Percentiles rank a stretch among this genome's conserved stretches.
Conservation (phyloP, 2,113 vertebrate genomes). For the Gobiocypris rarus region DNA sequence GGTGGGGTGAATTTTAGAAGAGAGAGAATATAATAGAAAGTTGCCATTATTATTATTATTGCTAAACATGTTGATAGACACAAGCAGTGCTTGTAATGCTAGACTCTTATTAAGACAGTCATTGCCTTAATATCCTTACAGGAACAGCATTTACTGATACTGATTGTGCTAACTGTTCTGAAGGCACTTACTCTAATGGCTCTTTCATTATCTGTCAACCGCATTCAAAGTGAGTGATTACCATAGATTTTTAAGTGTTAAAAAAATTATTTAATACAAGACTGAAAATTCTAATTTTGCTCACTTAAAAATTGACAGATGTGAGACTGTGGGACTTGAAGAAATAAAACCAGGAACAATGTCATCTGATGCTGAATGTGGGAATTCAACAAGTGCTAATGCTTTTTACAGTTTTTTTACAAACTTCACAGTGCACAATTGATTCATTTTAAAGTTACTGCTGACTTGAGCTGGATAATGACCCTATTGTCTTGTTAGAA, state of each 20-base stretch:
- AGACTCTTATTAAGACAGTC: not conserved
- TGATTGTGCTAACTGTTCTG: slow-evolving; percentile 44
- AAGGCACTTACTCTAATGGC: slow-evolving; percentile 51
- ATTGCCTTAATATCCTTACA: slow-evolving; percentile 12
- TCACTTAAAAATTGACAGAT: slow-evolving; percentile 18
- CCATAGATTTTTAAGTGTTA: not conserved
- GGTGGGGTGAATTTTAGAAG: slow-evolving; percentile 33
- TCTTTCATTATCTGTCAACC: slow-evolving; percentile 45
- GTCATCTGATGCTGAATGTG: slow-evolving; percentile 45
- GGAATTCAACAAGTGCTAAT: not conserved
- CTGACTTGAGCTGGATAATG: not conserved
- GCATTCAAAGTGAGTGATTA: slow-evolving; percentile 45
- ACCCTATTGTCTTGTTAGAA: not conserved
- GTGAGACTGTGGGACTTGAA: slow-evolving; percentile 22
- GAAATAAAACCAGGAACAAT: slow-evolving; percentile 44
- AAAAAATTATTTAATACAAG: not conserved
- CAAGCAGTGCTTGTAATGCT: not conserved
- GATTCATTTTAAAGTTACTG: not conserved
- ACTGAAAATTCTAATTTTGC: not conserved
- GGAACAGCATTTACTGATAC: slow-evolving; percentile 46
- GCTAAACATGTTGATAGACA: not conserved
- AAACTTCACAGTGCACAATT: not conserved
- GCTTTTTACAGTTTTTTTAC: too few relatives aligned
- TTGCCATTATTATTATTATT: not conserved
- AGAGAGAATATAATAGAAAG: not conserved